Base-by-base conservation (phyloP, 2,888 invertebrate species). In the Azorinus chamasolen region DNA sequence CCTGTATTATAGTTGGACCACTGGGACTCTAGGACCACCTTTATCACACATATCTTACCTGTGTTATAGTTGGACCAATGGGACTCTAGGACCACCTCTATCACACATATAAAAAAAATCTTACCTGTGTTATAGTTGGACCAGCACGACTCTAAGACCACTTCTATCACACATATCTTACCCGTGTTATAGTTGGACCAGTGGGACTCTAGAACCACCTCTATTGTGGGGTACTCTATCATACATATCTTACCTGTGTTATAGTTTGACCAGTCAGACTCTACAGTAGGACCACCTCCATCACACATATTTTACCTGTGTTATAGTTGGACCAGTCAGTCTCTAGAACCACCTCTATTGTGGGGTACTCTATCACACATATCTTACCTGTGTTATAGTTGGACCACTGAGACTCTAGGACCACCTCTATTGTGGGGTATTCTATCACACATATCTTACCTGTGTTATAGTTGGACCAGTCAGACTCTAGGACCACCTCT, bases 181-280 rank as follows among this genome's bases (percentile, higher is more conserved):
- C 71, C 71, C 46, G 50, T 50, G 0, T 48, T 51, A 53, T 80
- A 80, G n/a, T 73, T 32, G 18, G 53, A 45, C 61, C 76, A 73
- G 39, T 70, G 22, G 18, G 59, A 27, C 20, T 51, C 43, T 2
- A 84, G 69, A n/a, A 84, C 83, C 16, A 87, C 83, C 48, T 73
- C 50, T 18, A 88, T 79, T 6, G 64, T 72, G 14, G 87, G 87
- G 39, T 80, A 83, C 55, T 88, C 88, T 39, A 85, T 71, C 32
- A 88, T 46, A 25, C 74, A n/a, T n/a, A 25, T 25, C 58, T 45
- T 48, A 72, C 71, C 71, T 54, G 50, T 50, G 0, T 48, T 51
- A 53, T 80, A 80, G n/a, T 73, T 32, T 24, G 53, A 45, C 61
- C 76, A 73, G 39, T 70, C 18, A 20, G 59, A 27, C 20, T 51